Conservation (phyloP, 2,113 vertebrate genomes). For the rat (Rattus norvegicus) region DNA sequence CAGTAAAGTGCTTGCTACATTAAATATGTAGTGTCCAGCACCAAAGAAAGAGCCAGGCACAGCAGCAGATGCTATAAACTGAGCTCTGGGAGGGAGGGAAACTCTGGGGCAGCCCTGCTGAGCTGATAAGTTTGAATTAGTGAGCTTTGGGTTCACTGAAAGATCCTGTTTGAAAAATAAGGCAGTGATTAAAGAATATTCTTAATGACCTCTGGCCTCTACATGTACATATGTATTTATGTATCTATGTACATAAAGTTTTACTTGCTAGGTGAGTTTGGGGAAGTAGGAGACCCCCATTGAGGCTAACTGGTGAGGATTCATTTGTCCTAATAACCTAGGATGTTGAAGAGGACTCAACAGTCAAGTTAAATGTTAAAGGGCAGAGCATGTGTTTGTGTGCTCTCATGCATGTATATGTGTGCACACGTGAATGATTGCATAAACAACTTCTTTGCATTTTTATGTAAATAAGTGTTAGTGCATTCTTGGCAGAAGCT, state of each 20-base stretch:
- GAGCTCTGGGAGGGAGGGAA: not conserved
- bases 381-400: not conserved
- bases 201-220: not conserved
- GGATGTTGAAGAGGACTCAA: not conserved
- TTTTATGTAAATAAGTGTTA: not conserved
- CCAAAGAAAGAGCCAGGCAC: not conserved
- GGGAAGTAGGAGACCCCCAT: not conserved
- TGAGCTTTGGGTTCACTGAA: not conserved
- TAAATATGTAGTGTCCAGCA: too few relatives aligned
- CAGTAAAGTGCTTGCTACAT: not conserved
- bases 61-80: not conserved
- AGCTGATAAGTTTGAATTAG: not conserved
- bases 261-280: not conserved
- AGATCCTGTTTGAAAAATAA: not conserved
- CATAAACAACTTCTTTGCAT: not conserved
- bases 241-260: not conserved
- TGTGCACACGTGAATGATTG: not conserved
- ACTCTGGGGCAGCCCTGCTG: not conserved
- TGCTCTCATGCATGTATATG: too few relatives aligned
- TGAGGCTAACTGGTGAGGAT: not conserved
- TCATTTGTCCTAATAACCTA: not conserved
- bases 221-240: too few relatives aligned
- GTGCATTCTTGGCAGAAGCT: not conserved
- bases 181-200: not conserved
- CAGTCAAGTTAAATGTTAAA: not conserved